A percentile compares a stretch with the other conserved stretches of the same genome.
phyloP scores from a whole-genome alignment of 2,888 invertebrate genomes.

The Alentia gelatinosa region DNA sequence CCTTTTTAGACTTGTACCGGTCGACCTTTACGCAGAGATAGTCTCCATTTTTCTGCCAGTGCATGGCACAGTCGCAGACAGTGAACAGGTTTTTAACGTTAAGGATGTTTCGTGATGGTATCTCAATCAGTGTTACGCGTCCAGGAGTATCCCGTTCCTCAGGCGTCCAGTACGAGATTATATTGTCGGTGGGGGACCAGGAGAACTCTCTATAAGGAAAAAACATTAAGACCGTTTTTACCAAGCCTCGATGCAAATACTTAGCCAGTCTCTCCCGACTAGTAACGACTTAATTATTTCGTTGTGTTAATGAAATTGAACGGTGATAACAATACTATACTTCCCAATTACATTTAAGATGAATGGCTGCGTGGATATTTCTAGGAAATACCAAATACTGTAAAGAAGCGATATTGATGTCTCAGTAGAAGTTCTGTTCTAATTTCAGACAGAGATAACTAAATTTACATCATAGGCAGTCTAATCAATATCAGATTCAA shows the following conservation, averaged over 20 bases:
- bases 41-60: conserved; percentile 99
- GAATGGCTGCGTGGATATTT: too few species aligned
- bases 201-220: conserved; percentile 88
- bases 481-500: too few species aligned
- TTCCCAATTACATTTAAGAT: too few species aligned
- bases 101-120: conserved; percentile 85
- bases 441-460: conserved; percentile 19
- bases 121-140: conserved; percentile 93
- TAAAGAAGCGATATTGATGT: too few species aligned
- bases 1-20: conserved; percentile 92
- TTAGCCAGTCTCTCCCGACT: too few species aligned
- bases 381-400: too few species aligned
- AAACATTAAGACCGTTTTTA: neutral
- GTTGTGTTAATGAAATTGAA: too few species aligned
- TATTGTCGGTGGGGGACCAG: conserved; percentile 98
- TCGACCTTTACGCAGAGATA: conserved; percentile 98
- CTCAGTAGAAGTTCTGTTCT: neutral
- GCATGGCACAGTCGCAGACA: conserved; percentile 98
- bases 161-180: conserved; percentile 98
- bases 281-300: too few species aligned
- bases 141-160: conserved; percentile 96
- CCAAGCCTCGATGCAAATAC: neutral
- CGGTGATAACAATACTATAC: too few species aligned
- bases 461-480: conserved; percentile 12
- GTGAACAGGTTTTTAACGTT: conserved; percentile 98